Evolutionary conservation across 2,888 invertebrate species (phyloP).

Genomic region (Ephialtes manifestator): DNA sequence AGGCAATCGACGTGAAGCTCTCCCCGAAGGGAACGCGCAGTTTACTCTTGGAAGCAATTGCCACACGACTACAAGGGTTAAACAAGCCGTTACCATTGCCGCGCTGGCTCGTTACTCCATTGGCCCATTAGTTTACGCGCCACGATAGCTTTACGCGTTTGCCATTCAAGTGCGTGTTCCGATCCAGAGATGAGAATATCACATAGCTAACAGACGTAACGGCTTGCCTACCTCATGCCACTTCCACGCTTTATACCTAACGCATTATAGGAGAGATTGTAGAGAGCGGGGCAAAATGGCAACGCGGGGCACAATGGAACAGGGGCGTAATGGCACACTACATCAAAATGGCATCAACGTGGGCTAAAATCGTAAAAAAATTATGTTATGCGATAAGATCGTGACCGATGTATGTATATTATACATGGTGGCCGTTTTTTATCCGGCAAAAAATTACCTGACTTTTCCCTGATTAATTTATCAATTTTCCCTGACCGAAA

Average conservation of each 20-base stretch:
- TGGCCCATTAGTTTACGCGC: slow-evolving; percentile 57
- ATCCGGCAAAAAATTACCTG: no score
- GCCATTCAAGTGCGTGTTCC: slow-evolving; percentile 40
- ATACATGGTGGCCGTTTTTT: no score
- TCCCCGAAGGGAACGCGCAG: neutral
- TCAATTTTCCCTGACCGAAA: no score
- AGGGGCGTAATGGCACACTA: no score
- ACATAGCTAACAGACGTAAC: slow-evolving; percentile 8
- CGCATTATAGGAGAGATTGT: no score
- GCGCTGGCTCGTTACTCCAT: slow-evolving; percentile 64
- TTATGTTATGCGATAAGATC: no score
- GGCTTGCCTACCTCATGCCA: neutral
- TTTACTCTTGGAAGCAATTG: slow-evolving; percentile 17
- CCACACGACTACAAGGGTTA: neutral
- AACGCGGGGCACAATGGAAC: no score
- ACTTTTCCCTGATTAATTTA: no score
- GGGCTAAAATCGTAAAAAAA: no score
- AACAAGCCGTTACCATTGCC: slow-evolving; percentile 31
- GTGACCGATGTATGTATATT: no score
- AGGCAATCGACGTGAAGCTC: neutral
- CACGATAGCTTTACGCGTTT: slow-evolving; percentile 55
- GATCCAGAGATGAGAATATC: slow-evolving; percentile 34
- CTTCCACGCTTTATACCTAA: neutral
- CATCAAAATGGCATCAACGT: no score
- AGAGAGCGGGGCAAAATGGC: no score